Evolutionary conservation across 1,140 invertebrate genomes (phyloP).

Genomic region (Leptinotarsa texana): DNA sequence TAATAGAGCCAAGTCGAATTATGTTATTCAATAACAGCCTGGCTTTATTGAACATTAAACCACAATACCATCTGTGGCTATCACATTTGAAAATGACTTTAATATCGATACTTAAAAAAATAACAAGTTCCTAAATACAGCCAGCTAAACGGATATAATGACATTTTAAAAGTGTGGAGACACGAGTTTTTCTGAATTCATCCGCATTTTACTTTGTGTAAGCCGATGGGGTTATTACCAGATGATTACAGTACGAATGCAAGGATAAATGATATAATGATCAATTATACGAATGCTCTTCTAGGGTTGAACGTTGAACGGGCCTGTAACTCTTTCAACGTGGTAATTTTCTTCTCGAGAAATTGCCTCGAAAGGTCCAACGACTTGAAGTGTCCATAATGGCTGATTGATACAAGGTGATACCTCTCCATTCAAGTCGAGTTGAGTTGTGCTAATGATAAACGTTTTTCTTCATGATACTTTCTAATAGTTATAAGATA

Average conservation of each 20-base stretch:
- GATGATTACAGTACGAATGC: slow-evolving; percentile 35
- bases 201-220: not conserved
- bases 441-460: not conserved
- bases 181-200: slow-evolving; percentile 28
- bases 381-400: not conserved
- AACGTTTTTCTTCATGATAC: no score
- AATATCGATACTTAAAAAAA: slow-evolving; percentile 32
- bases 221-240: slow-evolving; percentile 31
- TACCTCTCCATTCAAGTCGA: not conserved
- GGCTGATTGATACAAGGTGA: not conserved
- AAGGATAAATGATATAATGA: not conserved
- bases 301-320: not conserved
- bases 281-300: slow-evolving; percentile 4
- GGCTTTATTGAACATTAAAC: not conserved
- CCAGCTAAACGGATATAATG: slow-evolving; percentile 35
- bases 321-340: not conserved
- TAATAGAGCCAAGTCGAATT: not conserved
- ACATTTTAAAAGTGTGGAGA: slow-evolving; percentile 40
- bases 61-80: slow-evolving; percentile 13
- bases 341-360: slow-evolving; percentile 8
- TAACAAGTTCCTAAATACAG: slow-evolving; percentile 31
- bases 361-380: not conserved
- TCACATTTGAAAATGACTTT: slow-evolving; percentile 29
- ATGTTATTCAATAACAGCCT: not conserved
- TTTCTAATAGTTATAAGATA: no score